Evolutionary conservation across 2,888 invertebrate species (phyloP).

Genomic region (Ptychoptera contaminata): DNA sequence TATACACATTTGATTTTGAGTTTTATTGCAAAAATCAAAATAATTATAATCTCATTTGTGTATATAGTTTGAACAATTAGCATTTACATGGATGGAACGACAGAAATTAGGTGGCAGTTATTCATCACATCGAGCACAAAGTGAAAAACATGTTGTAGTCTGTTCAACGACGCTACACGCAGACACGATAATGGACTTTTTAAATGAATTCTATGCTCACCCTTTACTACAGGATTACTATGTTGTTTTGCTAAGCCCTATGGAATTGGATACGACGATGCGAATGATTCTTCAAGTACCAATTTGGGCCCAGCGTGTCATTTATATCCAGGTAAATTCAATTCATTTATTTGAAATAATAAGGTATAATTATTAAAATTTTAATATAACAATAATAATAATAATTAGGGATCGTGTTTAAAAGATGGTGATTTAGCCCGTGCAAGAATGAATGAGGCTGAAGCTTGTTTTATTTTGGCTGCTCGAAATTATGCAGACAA

Average conservation of each 20-base stretch:
- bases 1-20: too few relatives aligned
- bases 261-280: slow-evolving; percentile 96
- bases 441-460: slow-evolving; percentile 93
- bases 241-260: slow-evolving; percentile 89
- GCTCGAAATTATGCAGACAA: slow-evolving; percentile 93
- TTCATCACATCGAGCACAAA: slow-evolving; percentile 88
- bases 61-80: slow-evolving; percentile 92
- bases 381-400: too few relatives aligned
- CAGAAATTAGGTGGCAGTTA: slow-evolving; percentile 95
- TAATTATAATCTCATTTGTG: too few relatives aligned
- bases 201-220: slow-evolving; percentile 98
- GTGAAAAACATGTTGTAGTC: slow-evolving; percentile 95
- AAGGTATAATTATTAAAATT: too few relatives aligned
- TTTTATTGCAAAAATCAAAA: too few relatives aligned
- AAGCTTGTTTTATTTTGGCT: slow-evolving; percentile 92
- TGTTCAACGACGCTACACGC: slow-evolving; percentile 91
- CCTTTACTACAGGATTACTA: slow-evolving; percentile 86
- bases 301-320: slow-evolving; percentile 93
- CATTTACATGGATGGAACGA: slow-evolving; percentile 96
- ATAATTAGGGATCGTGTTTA: slow-evolving; percentile 74
- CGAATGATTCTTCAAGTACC: slow-evolving; percentile 94
- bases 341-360: too few relatives aligned
- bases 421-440: slow-evolving; percentile 91
- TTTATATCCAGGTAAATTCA: slow-evolving; percentile 53
- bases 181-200: slow-evolving; percentile 96